phyloP scores from a whole-genome alignment of 2,888 invertebrate species.

The Suillia variegata region DNA sequence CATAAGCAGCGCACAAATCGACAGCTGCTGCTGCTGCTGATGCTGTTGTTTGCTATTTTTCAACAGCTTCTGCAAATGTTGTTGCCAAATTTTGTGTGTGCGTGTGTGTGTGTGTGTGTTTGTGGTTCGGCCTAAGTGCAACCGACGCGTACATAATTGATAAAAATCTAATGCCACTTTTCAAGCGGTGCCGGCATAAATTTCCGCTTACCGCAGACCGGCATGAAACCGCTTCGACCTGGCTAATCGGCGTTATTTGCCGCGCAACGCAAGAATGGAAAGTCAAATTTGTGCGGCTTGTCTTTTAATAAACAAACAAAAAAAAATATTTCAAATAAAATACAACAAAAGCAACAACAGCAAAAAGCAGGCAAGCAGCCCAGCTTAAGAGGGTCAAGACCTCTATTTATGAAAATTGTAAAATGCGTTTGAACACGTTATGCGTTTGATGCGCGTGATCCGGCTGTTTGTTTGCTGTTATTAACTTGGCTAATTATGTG shows the following conservation, averaged over 20 bases:
- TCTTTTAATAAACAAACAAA: background rate
- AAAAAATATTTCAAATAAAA: no score
- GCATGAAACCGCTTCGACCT: background rate
- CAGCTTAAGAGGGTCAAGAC: background rate
- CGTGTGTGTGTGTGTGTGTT: no score
- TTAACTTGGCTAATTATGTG: constrained; percentile 2
- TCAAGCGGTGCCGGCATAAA: background rate
- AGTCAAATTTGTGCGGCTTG: background rate
- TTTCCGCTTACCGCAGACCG: background rate
- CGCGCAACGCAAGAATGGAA: background rate
- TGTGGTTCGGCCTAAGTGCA: background rate
- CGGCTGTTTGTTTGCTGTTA: background rate
- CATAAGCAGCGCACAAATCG: background rate
- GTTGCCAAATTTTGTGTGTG: background rate
- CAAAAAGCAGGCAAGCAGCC: no score
- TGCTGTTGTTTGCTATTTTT: no score
- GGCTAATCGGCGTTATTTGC: background rate
- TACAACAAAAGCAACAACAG: no score
- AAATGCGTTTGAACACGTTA: background rate
- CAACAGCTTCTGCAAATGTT: constrained; percentile 1
- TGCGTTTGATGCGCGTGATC: background rate
- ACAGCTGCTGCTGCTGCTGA: background rate
- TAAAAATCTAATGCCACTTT: background rate
- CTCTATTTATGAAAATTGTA: background rate
- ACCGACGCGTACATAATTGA: background rate